Evolutionary conservation across 2,797 vertebrate species (phyloP), one percentile per base, ranked within the genome.

Genomic region (Anabas testudineus): DNA sequence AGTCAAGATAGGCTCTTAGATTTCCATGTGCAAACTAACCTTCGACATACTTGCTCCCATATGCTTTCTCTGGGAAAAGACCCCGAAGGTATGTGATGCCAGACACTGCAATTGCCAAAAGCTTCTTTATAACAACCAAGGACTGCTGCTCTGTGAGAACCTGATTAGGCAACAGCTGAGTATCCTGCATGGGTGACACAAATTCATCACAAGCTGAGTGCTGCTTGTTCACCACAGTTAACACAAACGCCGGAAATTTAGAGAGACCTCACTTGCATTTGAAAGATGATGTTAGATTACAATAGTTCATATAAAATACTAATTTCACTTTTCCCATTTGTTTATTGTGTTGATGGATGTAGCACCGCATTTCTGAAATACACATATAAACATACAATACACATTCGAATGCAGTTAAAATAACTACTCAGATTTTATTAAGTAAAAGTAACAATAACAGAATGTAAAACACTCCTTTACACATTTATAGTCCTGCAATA

Each of bases 71-170:
- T 0, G 97, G 96, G 80, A 99, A 98, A 41, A 98, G 92, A 0
- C 97, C 97, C 48, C 97, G 92, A 32, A 99, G 93, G 86, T 99
- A 99, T 0, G 96, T 98, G 69, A 98, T 95, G 61, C 95, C 96
- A 10, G 97, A 99, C 18, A 98, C 81, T 0, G 95, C 96, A 64
- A 95, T 93, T 37, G 96, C 97, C 88, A 98, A 87, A 37, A 99
- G 95, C 74, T 90, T 96, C 87, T 98, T 97, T 68, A 98, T 92
- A 78, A 97, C 90, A 30, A 92, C 67, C 76, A 96, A 2, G 0
- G 97, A 98, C 83, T 98, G 93, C 64, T 94, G 92, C 87, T 96
- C 93, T 0, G 94, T 92, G 32, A 75, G 24, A 19, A 97, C 87
- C 75, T 87, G 83, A 63, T 66, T 90, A 30, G 96, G 95, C 55